Base-by-base conservation (phyloP, 2,797 vertebrate species). In the Tokudaia muenninki region DNA sequence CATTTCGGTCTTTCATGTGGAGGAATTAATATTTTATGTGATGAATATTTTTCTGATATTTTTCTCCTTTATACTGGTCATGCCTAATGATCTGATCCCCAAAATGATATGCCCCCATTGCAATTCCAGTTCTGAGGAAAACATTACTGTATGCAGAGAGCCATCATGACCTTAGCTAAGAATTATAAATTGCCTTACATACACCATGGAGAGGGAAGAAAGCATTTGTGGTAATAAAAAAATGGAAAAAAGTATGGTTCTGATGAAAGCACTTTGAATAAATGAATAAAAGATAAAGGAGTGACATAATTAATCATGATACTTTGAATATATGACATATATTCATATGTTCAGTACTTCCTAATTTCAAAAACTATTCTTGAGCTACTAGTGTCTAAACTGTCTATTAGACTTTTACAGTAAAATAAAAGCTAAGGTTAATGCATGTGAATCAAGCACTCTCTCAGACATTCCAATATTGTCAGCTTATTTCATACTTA, bases 21-120 rank as follows among this genome's bases (percentile, higher is more conserved):
- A 89, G 44, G 29, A 92, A 95, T 97, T 96, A 94, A 96, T 91
- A 95, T 92, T 82, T 52, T 41, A 96, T 79, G 55, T 61, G 59
- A 79, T 17, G 37, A 67, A 52, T 78, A 65, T 78, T 96, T 96
- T 78, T 55, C n/a, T 94, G 26, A 86, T 86, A 93, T 61, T 95
- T 96, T 90, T 88, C 55, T 96, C 29, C 67, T 94, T 88, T 97
- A 90, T 93, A 97, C 61, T 22, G 1, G 63, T 95, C 4, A 0
- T 74, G 21, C 86, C 55, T 95, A 95, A 96, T 75, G 61, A 94
- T 92, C 41, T 96, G 88, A 94, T 93, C 21, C 65, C 21, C 63
- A 31, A 93, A 94, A 91, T 89, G 50, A 92, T 87, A 95, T 67
- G 47, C 79, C 10, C 50, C 88, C 21, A 88, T 92, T 96, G 79